Evolutionary conservation across 2,888 invertebrate genomes (phyloP).

Genomic region (Nasonia oneida): DNA sequence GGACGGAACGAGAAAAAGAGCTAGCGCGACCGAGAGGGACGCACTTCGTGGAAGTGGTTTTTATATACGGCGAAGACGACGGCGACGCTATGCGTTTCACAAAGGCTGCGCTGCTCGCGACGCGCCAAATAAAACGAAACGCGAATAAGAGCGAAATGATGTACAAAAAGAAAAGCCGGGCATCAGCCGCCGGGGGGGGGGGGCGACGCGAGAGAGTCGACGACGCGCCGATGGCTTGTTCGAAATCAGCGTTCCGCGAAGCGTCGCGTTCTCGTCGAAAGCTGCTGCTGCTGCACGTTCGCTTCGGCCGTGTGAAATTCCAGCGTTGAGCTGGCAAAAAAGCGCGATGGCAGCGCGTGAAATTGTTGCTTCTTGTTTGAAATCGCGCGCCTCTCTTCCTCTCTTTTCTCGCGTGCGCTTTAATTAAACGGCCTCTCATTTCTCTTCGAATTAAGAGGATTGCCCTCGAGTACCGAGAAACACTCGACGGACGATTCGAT

Average conservation of each 20-base stretch:
- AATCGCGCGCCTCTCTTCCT: slow-evolving; percentile 26
- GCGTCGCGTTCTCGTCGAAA: slow-evolving; percentile 50
- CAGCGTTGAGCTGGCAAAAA: slow-evolving; percentile 55
- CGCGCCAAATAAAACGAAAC: slow-evolving; percentile 53
- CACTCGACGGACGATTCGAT: slow-evolving; percentile 32
- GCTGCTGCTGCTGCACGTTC: slow-evolving; percentile 14
- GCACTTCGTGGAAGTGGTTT: slow-evolving; percentile 60
- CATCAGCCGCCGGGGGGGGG: background rate
- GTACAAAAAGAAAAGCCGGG: slow-evolving; percentile 54
- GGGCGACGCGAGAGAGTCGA: slow-evolving; percentile 39
- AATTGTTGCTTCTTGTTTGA: slow-evolving; percentile 61
- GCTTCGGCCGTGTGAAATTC: slow-evolving; percentile 59
- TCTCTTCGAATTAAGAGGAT: slow-evolving; percentile 51
- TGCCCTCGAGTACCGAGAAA: slow-evolving; percentile 29
- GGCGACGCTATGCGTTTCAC: slow-evolving; percentile 16
- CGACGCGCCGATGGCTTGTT: slow-evolving; percentile 63
- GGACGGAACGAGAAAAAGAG: slow-evolving; percentile 23
- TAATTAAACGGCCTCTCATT: slow-evolving; percentile 56
- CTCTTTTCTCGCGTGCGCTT: slow-evolving; percentile 33
- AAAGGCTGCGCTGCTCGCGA: slow-evolving; percentile 13
- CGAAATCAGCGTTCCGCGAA: slow-evolving; percentile 62
- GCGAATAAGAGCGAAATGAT: slow-evolving; percentile 57
- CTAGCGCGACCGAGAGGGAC: slow-evolving; percentile 6
- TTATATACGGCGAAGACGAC: slow-evolving; percentile 41
- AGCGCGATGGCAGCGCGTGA: slow-evolving; percentile 57